Conservation (phyloP, 2,888 invertebrate genomes). For the Spilarctia lutea region DNA sequence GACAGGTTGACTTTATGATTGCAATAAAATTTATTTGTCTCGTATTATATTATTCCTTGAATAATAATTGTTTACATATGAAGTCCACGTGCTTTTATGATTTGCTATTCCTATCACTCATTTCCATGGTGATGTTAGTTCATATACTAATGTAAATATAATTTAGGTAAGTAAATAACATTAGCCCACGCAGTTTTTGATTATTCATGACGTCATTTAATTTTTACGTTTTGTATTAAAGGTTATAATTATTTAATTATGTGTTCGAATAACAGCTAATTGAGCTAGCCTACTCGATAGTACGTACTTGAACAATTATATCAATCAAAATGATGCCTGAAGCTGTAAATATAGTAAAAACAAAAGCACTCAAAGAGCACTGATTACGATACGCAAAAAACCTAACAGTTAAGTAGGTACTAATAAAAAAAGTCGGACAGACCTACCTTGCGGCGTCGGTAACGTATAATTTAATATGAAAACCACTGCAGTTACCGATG, state of each 20-base stretch:
- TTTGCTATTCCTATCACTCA: neutral
- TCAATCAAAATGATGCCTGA: conserved; percentile 7
- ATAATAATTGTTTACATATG: neutral
- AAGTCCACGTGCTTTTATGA: neutral
- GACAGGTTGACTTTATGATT: conserved; percentile 8
- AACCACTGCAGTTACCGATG: conserved; percentile 43
- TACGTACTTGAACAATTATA: neutral
- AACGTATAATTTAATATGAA: conserved; percentile 54
- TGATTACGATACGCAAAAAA: conserved; percentile 44
- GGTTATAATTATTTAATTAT: neutral
- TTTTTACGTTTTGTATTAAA: neutral
- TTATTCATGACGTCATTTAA: neutral
- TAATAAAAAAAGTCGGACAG: conserved; percentile 51
- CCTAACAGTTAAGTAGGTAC: conserved; percentile 49
- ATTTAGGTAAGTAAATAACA: neutral
- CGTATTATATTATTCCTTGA: neutral
- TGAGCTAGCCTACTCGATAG: neutral
- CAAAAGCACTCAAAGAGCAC: conserved; percentile 20
- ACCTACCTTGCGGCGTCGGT: conserved; percentile 46
- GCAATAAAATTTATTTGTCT: neutral
- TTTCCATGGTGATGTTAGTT: too few relatives aligned
- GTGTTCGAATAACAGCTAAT: neutral
- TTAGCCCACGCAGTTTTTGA: neutral
- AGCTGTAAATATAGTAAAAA: conserved; percentile 11
- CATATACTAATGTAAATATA: neutral